These are phyloP conservation scores for Trachemys scripta DNA, from an alignment of 2,113 vertebrate genomes.

Conservation along the genomic window DNA sequence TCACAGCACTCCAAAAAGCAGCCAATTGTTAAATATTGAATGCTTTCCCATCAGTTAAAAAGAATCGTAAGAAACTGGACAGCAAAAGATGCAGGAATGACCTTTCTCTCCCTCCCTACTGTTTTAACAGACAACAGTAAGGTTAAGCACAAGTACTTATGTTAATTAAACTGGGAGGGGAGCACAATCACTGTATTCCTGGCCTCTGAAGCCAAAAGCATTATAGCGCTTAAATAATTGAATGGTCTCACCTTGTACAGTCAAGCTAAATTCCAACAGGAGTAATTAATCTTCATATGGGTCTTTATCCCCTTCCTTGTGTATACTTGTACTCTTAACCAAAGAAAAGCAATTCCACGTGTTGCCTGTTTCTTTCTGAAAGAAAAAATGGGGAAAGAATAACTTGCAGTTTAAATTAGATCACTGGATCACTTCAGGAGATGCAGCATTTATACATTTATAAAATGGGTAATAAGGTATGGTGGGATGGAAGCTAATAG, in stretches of 20 bases:
- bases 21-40: accelerated
- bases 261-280: conserved; percentile 71
- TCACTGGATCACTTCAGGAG: neutral
- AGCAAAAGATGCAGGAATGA: conserved; percentile 3
- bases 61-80: neutral
- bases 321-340: conserved; percentile 28
- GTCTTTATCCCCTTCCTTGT: conserved; percentile 64
- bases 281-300: conserved; percentile 72
- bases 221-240: conserved; percentile 73
- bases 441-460: accelerated
- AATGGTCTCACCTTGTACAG: conserved; percentile 76
- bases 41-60: neutral
- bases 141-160: conserved; percentile 36
- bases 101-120: neutral
- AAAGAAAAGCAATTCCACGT: conserved; percentile 54
- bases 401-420: conserved; percentile 46
- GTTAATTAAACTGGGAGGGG: conserved; percentile 42
- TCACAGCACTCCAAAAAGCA: neutral
- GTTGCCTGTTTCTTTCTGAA: conserved; percentile 16
- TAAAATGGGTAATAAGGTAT: neutral
- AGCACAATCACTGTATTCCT: conserved; percentile 40
- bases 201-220: conserved; percentile 48
- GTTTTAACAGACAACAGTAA: neutral
- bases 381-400: conserved; percentile 21
- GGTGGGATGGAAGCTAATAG: neutral